Conservation (phyloP, 1,140 invertebrate species). For the Brachionus koreanus region DNA sequence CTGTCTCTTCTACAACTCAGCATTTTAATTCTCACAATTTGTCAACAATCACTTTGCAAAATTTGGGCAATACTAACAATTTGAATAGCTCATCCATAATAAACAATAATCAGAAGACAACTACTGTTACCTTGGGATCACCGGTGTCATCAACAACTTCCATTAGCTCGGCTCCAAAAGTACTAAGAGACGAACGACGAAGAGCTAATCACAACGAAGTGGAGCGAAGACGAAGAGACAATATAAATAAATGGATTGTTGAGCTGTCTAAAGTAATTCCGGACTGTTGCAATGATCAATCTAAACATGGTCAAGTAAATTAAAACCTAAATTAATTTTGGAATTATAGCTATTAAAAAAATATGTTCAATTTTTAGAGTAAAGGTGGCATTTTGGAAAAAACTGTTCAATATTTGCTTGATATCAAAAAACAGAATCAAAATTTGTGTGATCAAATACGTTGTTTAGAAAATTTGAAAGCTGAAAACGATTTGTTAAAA, state of each 20-base stretch:
- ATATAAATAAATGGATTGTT: constrained; percentile 92
- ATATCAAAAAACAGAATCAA: constrained; percentile 7
- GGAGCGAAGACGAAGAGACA: constrained; percentile 67
- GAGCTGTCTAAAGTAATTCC: constrained; percentile 76
- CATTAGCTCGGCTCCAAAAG: constrained; percentile 44
- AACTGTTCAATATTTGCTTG: constrained; percentile 10
- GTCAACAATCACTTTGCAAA: constrained; percentile 15
- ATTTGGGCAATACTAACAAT: background rate
- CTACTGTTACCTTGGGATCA: constrained; percentile 14
- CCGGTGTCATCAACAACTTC: constrained; percentile 7
- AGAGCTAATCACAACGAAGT: constrained; percentile 61
- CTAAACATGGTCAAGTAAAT: constrained; percentile 30
- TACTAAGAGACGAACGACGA: constrained; percentile 57
- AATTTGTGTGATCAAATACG: background rate
- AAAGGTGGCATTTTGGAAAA: constrained; percentile 32
- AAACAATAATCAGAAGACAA: background rate
- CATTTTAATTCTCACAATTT: background rate
- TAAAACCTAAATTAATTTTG: background rate
- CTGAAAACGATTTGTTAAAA: constrained; percentile 1
- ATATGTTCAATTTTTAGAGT: background rate
- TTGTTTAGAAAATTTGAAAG: background rate
- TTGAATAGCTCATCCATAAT: background rate
- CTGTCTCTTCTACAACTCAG: background rate
- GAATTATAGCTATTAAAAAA: background rate
- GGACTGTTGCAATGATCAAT: constrained; percentile 57